Base-by-base conservation (phyloP, 2,797 vertebrate species). In the Linurgus olivaceus region DNA sequence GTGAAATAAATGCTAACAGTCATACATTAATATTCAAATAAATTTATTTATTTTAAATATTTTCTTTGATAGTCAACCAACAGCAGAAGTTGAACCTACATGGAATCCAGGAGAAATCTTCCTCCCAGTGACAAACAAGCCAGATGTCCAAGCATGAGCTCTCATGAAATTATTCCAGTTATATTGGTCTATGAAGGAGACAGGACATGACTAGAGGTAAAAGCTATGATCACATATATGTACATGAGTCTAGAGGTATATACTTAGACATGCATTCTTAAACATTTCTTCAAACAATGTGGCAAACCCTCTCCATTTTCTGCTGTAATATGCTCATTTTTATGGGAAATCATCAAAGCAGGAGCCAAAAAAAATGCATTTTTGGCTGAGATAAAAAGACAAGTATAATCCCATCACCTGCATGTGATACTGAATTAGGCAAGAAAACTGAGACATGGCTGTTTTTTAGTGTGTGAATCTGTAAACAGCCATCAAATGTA, bases 401-500 rank as follows among this genome's bases (percentile, higher is more conserved):
- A 58, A 38, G 37, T 88, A 70, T 29, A 80, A 94, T 75, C 26
- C 31, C 50, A 75, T 65, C 42, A 66, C 59, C 45, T 76, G 82
- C 37, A 92, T 35, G 44, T 59, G 45, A 94, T 50, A 71, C 26
- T 81, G 70, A 81, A 91, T 86, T 37, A 86, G 16, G 26, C 66
- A 89, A 94, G 14, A 14, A 87, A 67, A 75, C 24, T 47, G 54
- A 97, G 93, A 86, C 57, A 90, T 0, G 0, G 16, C 45, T 65
- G 33, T 88, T 71, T 88, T 84, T 58, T 48, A 89, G n/a, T 28
- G 26, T 38, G 16, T 29, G 25, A 77, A 82, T 51, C 74, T 37
- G 44, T 86, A 95, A 95, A 95, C 72, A 94, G 90, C 58, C 75
- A 88, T 63, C 89, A 86, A 74, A 87, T 66, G 33, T 94, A 94